These are phyloP conservation scores for Typhlichthys subterraneus DNA, from an alignment of 2,797 vertebrate species.

Conservation along the genomic window DNA sequence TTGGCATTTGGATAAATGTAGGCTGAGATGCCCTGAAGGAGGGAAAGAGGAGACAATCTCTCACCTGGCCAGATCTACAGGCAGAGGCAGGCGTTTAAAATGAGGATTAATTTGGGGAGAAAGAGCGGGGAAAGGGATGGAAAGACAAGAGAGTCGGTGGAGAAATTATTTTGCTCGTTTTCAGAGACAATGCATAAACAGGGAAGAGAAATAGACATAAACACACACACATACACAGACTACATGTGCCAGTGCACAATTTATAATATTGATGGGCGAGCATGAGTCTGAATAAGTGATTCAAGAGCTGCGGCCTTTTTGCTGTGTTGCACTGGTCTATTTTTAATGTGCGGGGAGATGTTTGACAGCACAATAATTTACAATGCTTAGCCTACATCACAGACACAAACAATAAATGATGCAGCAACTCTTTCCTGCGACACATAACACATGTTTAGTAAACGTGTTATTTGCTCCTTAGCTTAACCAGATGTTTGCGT, in stretches of 20 bases:
- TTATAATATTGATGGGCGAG: constrained; percentile 80
- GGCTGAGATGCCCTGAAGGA: constrained; percentile 80
- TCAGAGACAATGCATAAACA: constrained; percentile 42
- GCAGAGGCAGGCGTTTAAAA: constrained; percentile 79
- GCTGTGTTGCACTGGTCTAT: constrained; percentile 71
- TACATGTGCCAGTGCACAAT: constrained; percentile 50
- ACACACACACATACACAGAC: constrained; percentile 27
- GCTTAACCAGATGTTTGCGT: constrained; percentile 78
- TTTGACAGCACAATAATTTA: constrained; percentile 72
- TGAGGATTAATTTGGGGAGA: constrained; percentile 76
- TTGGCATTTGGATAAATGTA: constrained; percentile 99
- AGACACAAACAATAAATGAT: constrained; percentile 81
- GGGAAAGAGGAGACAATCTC: constrained; percentile 63
- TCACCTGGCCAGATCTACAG: constrained; percentile 76
- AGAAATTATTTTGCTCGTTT: constrained; percentile 42
- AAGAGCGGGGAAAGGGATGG: constrained; percentile 16
- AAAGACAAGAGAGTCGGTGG: constrained; percentile 5
- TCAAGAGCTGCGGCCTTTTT: constrained; percentile 60
- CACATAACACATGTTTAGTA: constrained; percentile 78
- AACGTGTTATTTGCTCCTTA: constrained; percentile 80
- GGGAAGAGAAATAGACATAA: constrained; percentile 27
- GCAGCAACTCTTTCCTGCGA: constrained; percentile 61
- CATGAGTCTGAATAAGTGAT: constrained; percentile 75
- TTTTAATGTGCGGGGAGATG: constrained; percentile 79
- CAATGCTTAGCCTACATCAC: constrained; percentile 54